Conservation (phyloP, 2,113 vertebrate species). For the Ahaetulla prasina region DNA sequence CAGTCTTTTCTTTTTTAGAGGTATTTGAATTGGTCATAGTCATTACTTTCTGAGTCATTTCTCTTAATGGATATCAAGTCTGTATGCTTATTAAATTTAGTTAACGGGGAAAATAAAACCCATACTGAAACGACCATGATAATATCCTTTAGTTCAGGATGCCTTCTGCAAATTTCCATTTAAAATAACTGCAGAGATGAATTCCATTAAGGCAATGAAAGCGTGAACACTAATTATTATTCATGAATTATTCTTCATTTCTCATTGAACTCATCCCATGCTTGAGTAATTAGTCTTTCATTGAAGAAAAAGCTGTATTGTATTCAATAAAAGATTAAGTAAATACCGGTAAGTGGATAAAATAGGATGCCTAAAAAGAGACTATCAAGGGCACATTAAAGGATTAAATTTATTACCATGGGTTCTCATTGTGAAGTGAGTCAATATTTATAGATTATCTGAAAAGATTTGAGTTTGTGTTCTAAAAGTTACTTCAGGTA, state of each 20-base stretch:
- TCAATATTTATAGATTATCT: not conserved
- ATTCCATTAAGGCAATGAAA: not conserved
- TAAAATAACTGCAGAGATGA: not conserved
- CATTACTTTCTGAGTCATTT: not conserved
- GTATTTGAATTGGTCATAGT: not conserved
- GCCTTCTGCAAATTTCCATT: not conserved
- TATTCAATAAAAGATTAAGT: not conserved
- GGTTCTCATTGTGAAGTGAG: not conserved
- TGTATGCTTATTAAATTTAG: not conserved
- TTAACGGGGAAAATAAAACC: not conserved
- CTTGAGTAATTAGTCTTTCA: not conserved
- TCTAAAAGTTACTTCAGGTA: not conserved
- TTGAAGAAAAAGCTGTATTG: not conserved
- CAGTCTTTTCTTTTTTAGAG: not conserved
- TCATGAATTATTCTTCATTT: not conserved
- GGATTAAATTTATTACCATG: not conserved
- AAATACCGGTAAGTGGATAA: not conserved
- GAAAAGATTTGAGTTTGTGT: not conserved
- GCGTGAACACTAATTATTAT: not conserved
- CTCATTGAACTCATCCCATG: not conserved
- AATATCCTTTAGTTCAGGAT: not conserved
- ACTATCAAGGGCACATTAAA: not conserved
- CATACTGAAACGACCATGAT: not conserved
- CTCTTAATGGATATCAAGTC: not conserved
- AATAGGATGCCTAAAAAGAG: not conserved